Base-by-base conservation (phyloP, 2,888 invertebrate genomes). In the Rotaria sp. region DNA sequence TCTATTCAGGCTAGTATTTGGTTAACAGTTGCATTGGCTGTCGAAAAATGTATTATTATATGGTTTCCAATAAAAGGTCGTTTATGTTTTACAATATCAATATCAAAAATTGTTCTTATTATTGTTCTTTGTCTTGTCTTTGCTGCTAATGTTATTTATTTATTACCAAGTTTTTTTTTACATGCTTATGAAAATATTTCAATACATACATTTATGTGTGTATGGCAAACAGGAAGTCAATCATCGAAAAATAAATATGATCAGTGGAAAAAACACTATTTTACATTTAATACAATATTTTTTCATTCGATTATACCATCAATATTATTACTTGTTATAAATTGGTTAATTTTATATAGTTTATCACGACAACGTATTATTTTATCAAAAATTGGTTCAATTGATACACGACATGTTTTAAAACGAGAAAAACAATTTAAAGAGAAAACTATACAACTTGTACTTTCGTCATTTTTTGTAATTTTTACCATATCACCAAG, bases 391-490 rank as follows among this genome's bases (percentile, higher is more conserved):
- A 80, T 86, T 13, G 85, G 80, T n/a, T 75, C 85, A 50, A 59
- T 55, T 35, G 85, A 50, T 38, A n/a, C 85, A 11, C 45, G 57
- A 45, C 41, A 84, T n/a, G 85, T 84, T n/a, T 48, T 75, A 18
- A 86, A 86, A 84, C 75, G 86, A 80, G 86, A 86, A 84, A 67
- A 85, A 26, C 86, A 86, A 85, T 86, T 86, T 26, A 86, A 86
- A 80, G 86, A 86, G 30, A 85, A 75, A 35, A 86, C 86, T n/a
- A 84, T 86, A n/a, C 59, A 85, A 52, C 38, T 86, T 13, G 85
- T 86, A 59, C 35, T 85, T 7, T 85, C 85, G 21, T 85, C 86
- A 35, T 86, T 86, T 85, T 86, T 86, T 85, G 30, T 86, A 13
- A 45, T 86, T n/a, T 55, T 86, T 41, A 86, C 86, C 3, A 85